Evolutionary conservation across 1,140 invertebrate species (phyloP), one percentile per base, ranked within the genome.

Genomic region (Megalopta genalis): DNA sequence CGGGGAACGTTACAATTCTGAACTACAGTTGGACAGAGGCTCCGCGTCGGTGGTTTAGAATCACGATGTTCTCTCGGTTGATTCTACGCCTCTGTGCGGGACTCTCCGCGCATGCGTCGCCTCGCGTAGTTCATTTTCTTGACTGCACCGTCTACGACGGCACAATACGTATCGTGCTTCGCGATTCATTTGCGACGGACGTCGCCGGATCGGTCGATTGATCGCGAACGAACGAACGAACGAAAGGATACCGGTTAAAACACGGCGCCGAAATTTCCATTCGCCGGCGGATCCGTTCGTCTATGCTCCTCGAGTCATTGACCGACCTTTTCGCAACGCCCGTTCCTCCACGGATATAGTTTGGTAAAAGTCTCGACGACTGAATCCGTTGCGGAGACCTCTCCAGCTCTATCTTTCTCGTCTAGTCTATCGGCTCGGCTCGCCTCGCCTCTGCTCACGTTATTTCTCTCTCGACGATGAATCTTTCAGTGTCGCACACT

Each of bases 401-500:
- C 42, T 65, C 27, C 5, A n/a, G 32, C 62, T 39, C 16, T 57
- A 59, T 64, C 68, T 66, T 71, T 27, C 71, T 66, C 59, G 57
- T 73, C 63, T 59, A 54, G 57, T 8, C 46, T 16, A 68, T 27
- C 52, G 52, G 70, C 62, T 60, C 54, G 65, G 32, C 39, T 66
- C 54, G 52, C 74, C 62, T 60, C 54, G 65, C 42, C 39, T 66
- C 54, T 74, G 54, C 52, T 74, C 57, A 42, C 37, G 49, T 25
- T 60, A 76, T 75, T 73, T 46, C 27, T 39, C 74, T 72, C 54
- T 46, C 57, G 32, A 74, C 62, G 71, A 82, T 79, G 84, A 85
- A 85, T 85, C 79, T 81, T 75, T 54, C 57, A 75, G n/a, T 54
- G 78, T 32, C 69, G 60, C 77, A 39, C 64, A 59, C 79, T 77